These are phyloP conservation scores for Lytechinus pictus DNA, from an alignment of 35 echinoderm and acorn worm genomes.

Conservation along the genomic window DNA sequence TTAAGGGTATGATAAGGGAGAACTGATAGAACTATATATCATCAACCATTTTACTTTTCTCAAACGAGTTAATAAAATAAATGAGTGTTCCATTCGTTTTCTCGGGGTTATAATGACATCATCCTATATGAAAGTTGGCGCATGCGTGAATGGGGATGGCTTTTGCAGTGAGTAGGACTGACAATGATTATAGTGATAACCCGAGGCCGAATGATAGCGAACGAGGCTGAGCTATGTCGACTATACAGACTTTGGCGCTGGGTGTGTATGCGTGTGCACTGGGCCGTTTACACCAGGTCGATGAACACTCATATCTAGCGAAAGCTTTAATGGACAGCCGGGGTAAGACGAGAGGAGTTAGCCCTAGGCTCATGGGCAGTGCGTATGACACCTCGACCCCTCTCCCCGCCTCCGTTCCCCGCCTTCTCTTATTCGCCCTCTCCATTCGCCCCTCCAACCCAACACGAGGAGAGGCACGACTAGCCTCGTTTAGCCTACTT, in stretches of 20 bases:
- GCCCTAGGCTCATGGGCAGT: constrained; percentile 26
- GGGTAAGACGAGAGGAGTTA: constrained; percentile 27
- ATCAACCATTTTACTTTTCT: no score
- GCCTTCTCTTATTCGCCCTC: background rate
- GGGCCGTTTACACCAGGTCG: background rate
- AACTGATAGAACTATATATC: no score
- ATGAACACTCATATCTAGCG: constrained; percentile 40
- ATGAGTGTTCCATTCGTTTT: background rate
- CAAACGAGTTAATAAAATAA: no score
- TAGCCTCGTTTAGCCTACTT: constrained; percentile 51
- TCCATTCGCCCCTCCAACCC: background rate
- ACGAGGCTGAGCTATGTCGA: background rate
- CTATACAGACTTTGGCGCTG: background rate
- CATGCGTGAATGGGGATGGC: background rate
- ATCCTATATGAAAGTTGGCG: background rate
- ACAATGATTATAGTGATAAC: background rate
- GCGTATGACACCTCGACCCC: constrained; percentile 7
- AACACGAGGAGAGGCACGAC: background rate
- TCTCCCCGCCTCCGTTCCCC: constrained; percentile 32
- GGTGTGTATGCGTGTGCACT: background rate
- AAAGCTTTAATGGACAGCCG: constrained; percentile 51
- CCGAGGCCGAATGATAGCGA: constrained; percentile 7
- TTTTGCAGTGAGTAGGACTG: background rate
- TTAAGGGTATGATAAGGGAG: no score
- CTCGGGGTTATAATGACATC: background rate